These are phyloP conservation scores for Eledona agricola DNA, from an alignment of 2,888 invertebrate genomes.

Conservation along the genomic window DNA sequence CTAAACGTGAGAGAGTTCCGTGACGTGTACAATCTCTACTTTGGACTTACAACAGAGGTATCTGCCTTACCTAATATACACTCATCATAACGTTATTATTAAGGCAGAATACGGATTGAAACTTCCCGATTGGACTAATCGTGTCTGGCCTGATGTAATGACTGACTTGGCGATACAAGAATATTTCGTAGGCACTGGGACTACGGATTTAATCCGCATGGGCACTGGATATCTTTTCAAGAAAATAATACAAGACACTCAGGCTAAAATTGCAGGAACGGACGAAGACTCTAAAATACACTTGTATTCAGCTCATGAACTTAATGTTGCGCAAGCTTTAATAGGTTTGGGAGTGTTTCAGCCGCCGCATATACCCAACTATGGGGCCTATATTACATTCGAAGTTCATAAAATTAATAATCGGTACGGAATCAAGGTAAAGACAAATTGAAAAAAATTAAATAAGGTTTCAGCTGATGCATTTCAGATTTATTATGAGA, in stretches of 20 bases:
- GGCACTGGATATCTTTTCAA: slow-evolving; percentile 16
- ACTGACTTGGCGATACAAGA: slow-evolving; percentile 52
- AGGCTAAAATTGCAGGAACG: slow-evolving; percentile 40
- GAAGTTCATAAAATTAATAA: slow-evolving; percentile 52
- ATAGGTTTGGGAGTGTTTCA: slow-evolving; percentile 61
- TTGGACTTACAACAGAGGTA: slow-evolving; percentile 70
- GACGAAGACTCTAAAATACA: slow-evolving; percentile 54
- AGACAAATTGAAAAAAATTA: slow-evolving; percentile 1
- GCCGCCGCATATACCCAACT: slow-evolving; percentile 47
- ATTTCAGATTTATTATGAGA: slow-evolving; percentile 43
- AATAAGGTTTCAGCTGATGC: too few relatives aligned
- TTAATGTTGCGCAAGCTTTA: slow-evolving; percentile 64
- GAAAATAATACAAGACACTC: slow-evolving; percentile 48
- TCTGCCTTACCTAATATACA: too few relatives aligned
- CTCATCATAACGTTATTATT: too few relatives aligned
- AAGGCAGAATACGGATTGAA: slow-evolving; percentile 50
- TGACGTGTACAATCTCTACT: slow-evolving; percentile 48
- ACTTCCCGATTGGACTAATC: slow-evolving; percentile 59
- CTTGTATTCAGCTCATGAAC: slow-evolving; percentile 65
- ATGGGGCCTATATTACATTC: slow-evolving; percentile 54
- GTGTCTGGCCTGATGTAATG: slow-evolving; percentile 54
- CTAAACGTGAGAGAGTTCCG: slow-evolving; percentile 7
- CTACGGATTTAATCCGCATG: slow-evolving; percentile 27
- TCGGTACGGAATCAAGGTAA: slow-evolving; percentile 49
- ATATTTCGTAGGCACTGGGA: slow-evolving; percentile 49